These are phyloP conservation scores for Bovichtus variegatus DNA, from an alignment of 2,797 vertebrate genomes.

Conservation along the genomic window DNA sequence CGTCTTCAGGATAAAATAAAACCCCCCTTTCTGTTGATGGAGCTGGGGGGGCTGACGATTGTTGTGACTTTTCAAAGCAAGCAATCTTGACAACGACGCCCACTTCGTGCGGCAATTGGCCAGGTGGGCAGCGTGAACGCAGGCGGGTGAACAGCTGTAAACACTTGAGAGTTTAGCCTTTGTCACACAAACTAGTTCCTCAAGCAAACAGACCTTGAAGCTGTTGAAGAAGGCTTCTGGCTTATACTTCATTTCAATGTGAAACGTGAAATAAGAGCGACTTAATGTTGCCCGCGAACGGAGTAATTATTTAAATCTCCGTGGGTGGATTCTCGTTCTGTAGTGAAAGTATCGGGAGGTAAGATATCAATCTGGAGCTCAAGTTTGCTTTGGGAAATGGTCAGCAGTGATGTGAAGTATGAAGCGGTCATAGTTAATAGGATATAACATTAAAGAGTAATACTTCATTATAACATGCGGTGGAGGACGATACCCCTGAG, in stretches of 20 bases:
- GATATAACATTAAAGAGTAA: constrained; percentile 40
- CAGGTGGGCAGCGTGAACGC: not conserved
- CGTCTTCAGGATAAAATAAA: no score
- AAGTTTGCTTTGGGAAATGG: constrained; percentile 23
- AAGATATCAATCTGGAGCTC: constrained; percentile 16
- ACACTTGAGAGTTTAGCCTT: not conserved
- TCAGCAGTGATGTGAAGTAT: constrained; percentile 14
- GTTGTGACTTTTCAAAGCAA: not conserved
- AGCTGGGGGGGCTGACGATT: no score
- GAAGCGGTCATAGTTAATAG: constrained; percentile 32
- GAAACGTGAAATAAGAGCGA: not conserved
- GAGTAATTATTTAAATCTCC: not conserved
- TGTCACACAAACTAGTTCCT: no score
- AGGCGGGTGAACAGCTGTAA: not conserved
- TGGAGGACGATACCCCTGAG: constrained; percentile 11
- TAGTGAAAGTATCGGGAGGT: not conserved
- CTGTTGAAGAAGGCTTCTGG: not conserved
- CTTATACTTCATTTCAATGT: not conserved
- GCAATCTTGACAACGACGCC: not conserved
- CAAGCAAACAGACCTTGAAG: not conserved
- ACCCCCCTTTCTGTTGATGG: no score
- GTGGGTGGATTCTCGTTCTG: not conserved
- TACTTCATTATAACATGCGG: constrained; percentile 23
- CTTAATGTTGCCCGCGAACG: not conserved
- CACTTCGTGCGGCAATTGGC: not conserved